Base-by-base conservation (phyloP, 2,888 invertebrate species). In the Mimachlamys varia region DNA sequence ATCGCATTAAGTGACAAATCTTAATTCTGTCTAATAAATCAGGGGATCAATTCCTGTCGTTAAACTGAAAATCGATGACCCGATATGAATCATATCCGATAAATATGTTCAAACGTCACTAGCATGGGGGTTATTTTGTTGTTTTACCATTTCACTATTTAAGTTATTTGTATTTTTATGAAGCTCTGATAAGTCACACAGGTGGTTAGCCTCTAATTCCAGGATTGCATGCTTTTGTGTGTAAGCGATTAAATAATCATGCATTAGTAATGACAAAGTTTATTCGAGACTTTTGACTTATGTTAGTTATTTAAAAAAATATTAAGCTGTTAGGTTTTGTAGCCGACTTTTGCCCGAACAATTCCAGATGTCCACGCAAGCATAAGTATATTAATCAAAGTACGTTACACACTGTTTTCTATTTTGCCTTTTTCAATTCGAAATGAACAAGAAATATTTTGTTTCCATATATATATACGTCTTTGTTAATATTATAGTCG, bases 61-160 rank as follows among this genome's bases (percentile, higher is more conserved):
- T 33, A 33, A 76, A 76, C 76, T 76, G 33, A 15, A 33, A 76
- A 76, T 76, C 76, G 22, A 76, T 76, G 76, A 76, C 13, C 76
- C 27, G 76, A 76, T 76, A 27, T 33, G 33, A 76, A 27, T 76
- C 5, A 76, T 76, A 76, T 76, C 76, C 27, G 76, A 76, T 76
- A 27, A 33, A 76, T 76, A 76, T 76, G 76, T 76, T 76, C 76
- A 76, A 76, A 27, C 33, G 76, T 76, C 76, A 76, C 76, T 76
- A 13, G 76, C 27, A 33, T 33, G 33, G 27, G 76, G 33, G 33
- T 76, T 76, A 76, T 33, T 76, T 33, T 76, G 76, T 76, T 76
- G 62, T 62, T 76, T 58, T 58, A 58, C 76, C 27, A 76, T 76
- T 76, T 76, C 76, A 76, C 27, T 76, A 76, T 76, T 76, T 76